Conservation (phyloP, 1,140 invertebrate genomes). For the Drosophila seguyi region DNA sequence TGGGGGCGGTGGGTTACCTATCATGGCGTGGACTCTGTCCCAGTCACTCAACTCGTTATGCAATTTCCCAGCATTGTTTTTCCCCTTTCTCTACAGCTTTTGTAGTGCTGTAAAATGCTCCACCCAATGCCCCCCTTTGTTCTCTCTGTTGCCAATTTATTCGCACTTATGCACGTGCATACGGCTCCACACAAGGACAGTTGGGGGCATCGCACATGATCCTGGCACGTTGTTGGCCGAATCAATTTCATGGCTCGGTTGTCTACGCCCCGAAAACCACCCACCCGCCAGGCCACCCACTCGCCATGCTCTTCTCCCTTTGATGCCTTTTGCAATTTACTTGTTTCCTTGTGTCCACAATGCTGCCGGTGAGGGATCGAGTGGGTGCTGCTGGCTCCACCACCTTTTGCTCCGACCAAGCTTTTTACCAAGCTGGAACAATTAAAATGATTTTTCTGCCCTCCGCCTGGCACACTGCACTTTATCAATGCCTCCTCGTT, state of each 20-base stretch:
- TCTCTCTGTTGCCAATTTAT: conserved; percentile 71
- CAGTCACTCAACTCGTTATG: conserved; percentile 67
- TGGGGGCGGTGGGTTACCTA: conserved; percentile 1
- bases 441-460: conserved; percentile 62
- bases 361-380: conserved; percentile 17
- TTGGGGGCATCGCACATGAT: conserved; percentile 50
- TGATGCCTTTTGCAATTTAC: conserved; percentile 46
- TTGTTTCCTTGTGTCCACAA: conserved; percentile 58
- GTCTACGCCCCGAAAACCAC: background rate
- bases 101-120: conserved; percentile 30
- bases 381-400: conserved; percentile 14
- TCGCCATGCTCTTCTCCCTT: conserved; percentile 1
- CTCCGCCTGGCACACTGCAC: conserved; percentile 26
- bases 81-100: conserved; percentile 1
- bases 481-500: conserved; percentile 18
- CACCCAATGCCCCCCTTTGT: conserved; percentile 10
- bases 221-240: conserved; percentile 65
- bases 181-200: conserved; percentile 21
- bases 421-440: conserved; percentile 62
- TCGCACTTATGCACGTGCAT: conserved; percentile 74
- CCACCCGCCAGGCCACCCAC: background rate
- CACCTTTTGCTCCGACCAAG: conserved; percentile 32
- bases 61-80: conserved; percentile 71
- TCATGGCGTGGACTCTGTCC: conserved; percentile 4
- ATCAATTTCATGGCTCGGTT: conserved; percentile 75